These are phyloP conservation scores for Fregata magnificens DNA, from an alignment of 2,113 vertebrate species.

Conservation along the genomic window DNA sequence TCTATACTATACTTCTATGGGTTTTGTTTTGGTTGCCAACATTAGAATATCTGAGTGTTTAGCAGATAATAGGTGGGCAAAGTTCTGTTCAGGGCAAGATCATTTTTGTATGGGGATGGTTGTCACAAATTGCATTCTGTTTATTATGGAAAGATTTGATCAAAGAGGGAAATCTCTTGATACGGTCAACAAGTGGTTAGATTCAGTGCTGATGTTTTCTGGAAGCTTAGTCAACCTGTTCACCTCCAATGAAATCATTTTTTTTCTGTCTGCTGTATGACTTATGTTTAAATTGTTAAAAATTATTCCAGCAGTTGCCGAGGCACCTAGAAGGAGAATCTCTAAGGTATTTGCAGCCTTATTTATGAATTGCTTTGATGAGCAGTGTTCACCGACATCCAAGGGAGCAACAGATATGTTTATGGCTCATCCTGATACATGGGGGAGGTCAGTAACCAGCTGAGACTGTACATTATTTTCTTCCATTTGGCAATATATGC, in stretches of 20 bases:
- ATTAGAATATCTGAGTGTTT: neutral
- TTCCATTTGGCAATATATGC: slow-evolving; percentile 37
- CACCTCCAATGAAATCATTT: neutral
- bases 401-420: slow-evolving; percentile 7
- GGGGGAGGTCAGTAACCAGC: slow-evolving; percentile 5
- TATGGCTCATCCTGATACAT: slow-evolving; percentile 46
- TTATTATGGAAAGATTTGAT: neutral
- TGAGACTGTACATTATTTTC: slow-evolving; percentile 32
- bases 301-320: neutral
- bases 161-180: neutral
- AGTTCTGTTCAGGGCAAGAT: neutral
- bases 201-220: neutral
- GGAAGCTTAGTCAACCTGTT: neutral
- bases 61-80: neutral
- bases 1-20: neutral
- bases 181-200: neutral
- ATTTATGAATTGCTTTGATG: slow-evolving; percentile 6
- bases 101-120: neutral
- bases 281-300: neutral
- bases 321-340: neutral
- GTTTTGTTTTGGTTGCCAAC: neutral
- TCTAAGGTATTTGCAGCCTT: neutral
- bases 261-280: neutral
- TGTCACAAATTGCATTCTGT: neutral
- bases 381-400: neutral